phyloP scores from a whole-genome alignment of 1,140 invertebrate genomes.

The Leptinotarsa lineolata region DNA sequence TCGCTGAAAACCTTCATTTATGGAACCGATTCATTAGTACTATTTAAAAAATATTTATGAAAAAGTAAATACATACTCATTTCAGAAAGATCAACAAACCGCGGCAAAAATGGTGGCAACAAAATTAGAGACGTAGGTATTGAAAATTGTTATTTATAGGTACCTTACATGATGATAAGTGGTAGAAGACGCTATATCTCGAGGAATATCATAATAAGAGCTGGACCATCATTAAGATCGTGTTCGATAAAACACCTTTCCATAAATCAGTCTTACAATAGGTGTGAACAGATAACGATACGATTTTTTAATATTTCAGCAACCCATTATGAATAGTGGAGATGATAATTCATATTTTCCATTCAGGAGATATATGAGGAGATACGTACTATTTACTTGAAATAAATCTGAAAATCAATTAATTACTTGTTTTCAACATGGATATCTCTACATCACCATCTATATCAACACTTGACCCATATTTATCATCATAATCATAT shows the following conservation, averaged over 20 bases:
- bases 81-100: constrained; percentile 26
- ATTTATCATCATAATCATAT: no score
- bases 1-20: no score
- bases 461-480: no score
- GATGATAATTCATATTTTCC: no score
- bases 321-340: no score
- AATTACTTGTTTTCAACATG: no score
- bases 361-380: no score
- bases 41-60: neutral
- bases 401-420: no score
- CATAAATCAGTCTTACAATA: constrained; percentile 42
- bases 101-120: constrained; percentile 7
- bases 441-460: no score
- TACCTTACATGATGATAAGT: constrained; percentile 43
- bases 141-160: constrained; percentile 39
- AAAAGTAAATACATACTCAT: neutral
- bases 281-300: constrained; percentile 36
- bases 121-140: constrained; percentile 22
- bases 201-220: constrained; percentile 43
- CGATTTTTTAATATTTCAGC: neutral
- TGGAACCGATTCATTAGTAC: no score
- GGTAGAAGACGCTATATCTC: constrained; percentile 40
- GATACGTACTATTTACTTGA: no score
- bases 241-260: constrained; percentile 39
- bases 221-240: constrained; percentile 43